Percentiles rank a stretch among this genome's conserved stretches.
phyloP scores from a whole-genome alignment of 2,797 vertebrate species.

The Microctenopoma steveboyesi region DNA sequence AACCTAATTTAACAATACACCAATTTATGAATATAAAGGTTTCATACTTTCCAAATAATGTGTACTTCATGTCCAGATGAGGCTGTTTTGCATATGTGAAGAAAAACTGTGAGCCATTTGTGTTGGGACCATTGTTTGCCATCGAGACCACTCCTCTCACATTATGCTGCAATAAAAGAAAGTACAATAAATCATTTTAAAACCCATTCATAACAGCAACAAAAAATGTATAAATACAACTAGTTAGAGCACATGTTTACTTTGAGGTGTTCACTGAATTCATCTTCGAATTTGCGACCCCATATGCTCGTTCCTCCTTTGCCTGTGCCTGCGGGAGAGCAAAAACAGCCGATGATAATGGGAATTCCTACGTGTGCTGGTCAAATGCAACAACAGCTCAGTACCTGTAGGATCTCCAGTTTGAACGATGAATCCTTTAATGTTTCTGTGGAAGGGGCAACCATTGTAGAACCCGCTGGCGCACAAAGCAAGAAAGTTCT shows the following conservation, averaged over 20 bases:
- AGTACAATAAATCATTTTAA: neutral
- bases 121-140: conserved; percentile 97
- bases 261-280: conserved; percentile 96
- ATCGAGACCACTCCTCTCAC: conserved; percentile 98
- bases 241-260: conserved; percentile 69
- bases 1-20: neutral
- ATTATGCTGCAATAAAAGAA: conserved; percentile 85
- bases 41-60: conserved; percentile 92
- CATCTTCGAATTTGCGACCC: conserved; percentile 97
- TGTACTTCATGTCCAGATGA: conserved; percentile 99
- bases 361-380: neutral
- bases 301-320: conserved; percentile 98
- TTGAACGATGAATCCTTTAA: conserved; percentile 99
- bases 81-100: conserved; percentile 98
- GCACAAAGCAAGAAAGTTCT: conserved; percentile 95
- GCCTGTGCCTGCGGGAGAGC: conserved; percentile 86
- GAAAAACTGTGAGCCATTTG: conserved; percentile 96
- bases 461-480: conserved; percentile 95
- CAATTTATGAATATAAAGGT: neutral
- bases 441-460: conserved; percentile 94
- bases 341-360: neutral
- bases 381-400: neutral
- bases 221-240: neutral
- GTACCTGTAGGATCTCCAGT: conserved; percentile 96
- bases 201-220: neutral